Evolutionary conservation across 2,888 invertebrate species (phyloP).

Genomic region (Heliconius erato): DNA sequence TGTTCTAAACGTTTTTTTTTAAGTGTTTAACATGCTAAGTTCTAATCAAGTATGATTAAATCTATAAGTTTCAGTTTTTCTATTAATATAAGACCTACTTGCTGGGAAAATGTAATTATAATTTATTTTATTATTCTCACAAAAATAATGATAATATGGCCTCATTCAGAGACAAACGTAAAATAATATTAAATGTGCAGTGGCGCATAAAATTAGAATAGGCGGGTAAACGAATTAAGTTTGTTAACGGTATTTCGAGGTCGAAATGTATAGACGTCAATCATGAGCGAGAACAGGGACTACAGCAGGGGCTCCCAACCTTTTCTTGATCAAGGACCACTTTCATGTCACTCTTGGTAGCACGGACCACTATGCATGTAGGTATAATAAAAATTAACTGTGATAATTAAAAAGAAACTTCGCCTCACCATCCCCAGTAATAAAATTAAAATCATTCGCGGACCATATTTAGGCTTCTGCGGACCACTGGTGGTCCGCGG

Average conservation of each 20-base stretch:
- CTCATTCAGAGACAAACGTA: constrained; percentile 34
- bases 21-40: not conserved
- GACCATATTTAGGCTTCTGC: too few species aligned
- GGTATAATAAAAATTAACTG: too few species aligned
- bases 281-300: constrained; percentile 57
- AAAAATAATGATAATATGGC: constrained; percentile 29
- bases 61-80: not conserved
- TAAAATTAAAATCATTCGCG: too few species aligned
- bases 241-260: constrained; percentile 55
- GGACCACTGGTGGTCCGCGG: too few species aligned
- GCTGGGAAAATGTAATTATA: not conserved
- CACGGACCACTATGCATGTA: too few species aligned
- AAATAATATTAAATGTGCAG: constrained; percentile 44
- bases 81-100: too few species aligned
- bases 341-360: too few species aligned
- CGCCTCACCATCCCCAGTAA: too few species aligned
- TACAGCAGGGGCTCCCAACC: constrained; percentile 12
- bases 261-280: constrained; percentile 56
- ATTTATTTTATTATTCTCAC: constrained; percentile 4
- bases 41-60: not conserved
- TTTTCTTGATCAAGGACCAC: too few species aligned
- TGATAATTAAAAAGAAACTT: too few species aligned
- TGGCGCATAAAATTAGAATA: constrained; percentile 49
- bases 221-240: constrained; percentile 47
- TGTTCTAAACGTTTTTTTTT: not conserved